Base-by-base conservation (phyloP, 2,113 vertebrate genomes). In the Panthera leo region DNA sequence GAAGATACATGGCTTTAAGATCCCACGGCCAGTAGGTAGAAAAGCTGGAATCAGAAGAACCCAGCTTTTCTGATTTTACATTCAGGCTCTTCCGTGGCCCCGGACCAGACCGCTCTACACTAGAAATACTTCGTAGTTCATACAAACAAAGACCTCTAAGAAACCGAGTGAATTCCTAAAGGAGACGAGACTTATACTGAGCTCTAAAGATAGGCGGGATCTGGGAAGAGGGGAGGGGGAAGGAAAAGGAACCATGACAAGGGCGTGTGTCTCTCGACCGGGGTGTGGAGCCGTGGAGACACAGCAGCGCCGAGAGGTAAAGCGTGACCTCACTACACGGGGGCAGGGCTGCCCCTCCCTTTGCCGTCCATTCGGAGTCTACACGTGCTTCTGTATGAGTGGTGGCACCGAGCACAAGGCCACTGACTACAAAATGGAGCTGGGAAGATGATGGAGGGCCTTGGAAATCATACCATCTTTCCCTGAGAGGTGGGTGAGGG, bases 11-110 rank as follows among this genome's bases (percentile, higher is more conserved):
- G 39, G 71, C 42, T 51, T 42, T 68, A 45, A 84, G 9, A 3
- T 80, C 53, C 80, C 34, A 85, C 9, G 51, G 9, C 42, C 76
- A 34, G 31, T 29, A 88, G 27, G 6, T 13, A n/a, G 29, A 96
- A 96, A 10, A 85, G 51, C 39, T 45, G 36, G 15, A 16, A 85
- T 85, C 82, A 78, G 87, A 96, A 92, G 87, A 96, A 92, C 13
- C 23, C 7, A 75, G 51, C 2, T 55, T 83, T 91, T 91, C 55
- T 93, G 70, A 84, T 29, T 96, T 89, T 91, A 83, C 68, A 89
- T 45, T 71, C 39, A 76, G 61, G 29, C 48, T 92, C 53, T 87
- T 82, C 25, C 25, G 34, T 84, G 84, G 8, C 34, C 42, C 34
- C 58, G 31, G 85, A 85, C 15, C 34, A 3, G 94, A 39, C 48